Evolutionary conservation across 2,797 vertebrate species (phyloP).

Genomic region (Ptychobarbus kaznakovi): DNA sequence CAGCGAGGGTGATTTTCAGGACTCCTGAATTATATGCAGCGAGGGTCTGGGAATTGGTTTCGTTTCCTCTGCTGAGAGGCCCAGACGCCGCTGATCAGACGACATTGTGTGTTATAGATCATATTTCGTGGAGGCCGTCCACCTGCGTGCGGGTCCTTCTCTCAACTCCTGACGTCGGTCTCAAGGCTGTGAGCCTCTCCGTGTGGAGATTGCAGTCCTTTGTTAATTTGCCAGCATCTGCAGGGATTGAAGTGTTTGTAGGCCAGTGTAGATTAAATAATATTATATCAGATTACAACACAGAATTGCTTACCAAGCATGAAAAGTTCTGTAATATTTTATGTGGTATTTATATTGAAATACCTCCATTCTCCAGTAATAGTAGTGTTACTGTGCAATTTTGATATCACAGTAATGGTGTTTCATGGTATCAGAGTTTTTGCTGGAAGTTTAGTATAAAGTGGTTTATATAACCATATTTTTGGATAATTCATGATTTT

Average conservation of each 20-base stretch:
- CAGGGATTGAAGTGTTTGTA: not conserved
- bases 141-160: slow-evolving; percentile 59
- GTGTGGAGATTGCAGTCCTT: not conserved
- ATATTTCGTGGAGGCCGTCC: slow-evolving; percentile 65
- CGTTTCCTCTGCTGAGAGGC: slow-evolving; percentile 54
- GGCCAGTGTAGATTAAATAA: not conserved
- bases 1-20: slow-evolving; percentile 58
- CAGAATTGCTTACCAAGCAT: not conserved
- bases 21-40: slow-evolving; percentile 59
- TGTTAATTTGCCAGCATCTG: slow-evolving; percentile 1
- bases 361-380: not conserved
- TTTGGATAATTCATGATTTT: not conserved
- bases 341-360: not conserved
- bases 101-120: slow-evolving; percentile 59
- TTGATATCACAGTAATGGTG: not conserved
- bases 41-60: slow-evolving; percentile 57
- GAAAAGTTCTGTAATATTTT: not conserved
- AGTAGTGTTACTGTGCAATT: not conserved
- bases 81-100: slow-evolving; percentile 59
- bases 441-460: not conserved
- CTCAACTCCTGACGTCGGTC: slow-evolving; percentile 31
- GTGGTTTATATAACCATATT: not conserved
- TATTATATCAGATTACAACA: not conserved
- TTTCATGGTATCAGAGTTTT: not conserved
- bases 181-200: slow-evolving; percentile 27